These are phyloP conservation scores for Tauraco erythrolophus DNA, from an alignment of 2,113 vertebrate species.

Conservation along the genomic window DNA sequence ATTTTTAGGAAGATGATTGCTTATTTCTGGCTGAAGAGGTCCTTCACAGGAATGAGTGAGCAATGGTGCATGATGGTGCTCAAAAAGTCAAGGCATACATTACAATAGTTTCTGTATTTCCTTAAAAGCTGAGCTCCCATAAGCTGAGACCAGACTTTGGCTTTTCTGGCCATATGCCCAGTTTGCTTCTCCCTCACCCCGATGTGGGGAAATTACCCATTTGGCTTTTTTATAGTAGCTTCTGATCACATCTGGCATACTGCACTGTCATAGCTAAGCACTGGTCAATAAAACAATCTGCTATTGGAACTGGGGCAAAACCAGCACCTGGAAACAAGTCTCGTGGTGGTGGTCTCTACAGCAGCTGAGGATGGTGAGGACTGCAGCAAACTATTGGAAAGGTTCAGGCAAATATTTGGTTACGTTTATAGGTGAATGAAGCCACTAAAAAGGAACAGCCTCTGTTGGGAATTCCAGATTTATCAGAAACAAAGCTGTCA, in stretches of 20 bases:
- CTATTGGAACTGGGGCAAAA: background rate
- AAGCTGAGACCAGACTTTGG: background rate
- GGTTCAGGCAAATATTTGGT: background rate
- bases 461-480: background rate
- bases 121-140: background rate
- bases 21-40: background rate
- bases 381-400: background rate
- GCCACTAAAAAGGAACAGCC: background rate
- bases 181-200: background rate
- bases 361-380: background rate
- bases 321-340: background rate
- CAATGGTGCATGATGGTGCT: rapidly evolving
- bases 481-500: background rate
- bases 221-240: background rate
- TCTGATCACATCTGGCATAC: background rate
- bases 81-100: background rate
- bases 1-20: background rate
- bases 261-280: background rate
- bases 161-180: background rate
- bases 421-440: background rate
- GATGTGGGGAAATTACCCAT: background rate
- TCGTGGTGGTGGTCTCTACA: background rate
- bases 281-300: background rate
- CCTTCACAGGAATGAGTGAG: background rate
- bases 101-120: background rate